Percentiles rank a stretch among this genome's conserved stretches.
These are phyloP conservation scores for Pseudomyrmex flavicornis DNA, from an alignment of 1,140 invertebrate species.

Conservation along the genomic window DNA sequence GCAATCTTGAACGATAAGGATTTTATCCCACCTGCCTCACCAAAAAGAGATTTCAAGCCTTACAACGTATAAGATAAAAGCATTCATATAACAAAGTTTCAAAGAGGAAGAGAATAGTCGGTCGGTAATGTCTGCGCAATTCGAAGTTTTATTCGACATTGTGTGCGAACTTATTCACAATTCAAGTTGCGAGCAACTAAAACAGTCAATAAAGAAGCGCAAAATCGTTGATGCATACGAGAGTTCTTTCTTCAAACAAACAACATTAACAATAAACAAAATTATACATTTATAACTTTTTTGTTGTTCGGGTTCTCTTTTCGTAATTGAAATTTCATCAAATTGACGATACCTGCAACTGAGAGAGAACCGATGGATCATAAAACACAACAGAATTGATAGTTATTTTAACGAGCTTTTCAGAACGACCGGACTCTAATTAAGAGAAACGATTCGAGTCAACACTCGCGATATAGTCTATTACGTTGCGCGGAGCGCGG, in stretches of 20 bases:
- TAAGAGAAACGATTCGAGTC: neutral
- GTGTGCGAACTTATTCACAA: neutral
- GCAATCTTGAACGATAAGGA: conserved; percentile 56
- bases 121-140: conserved; percentile 23
- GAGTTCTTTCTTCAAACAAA: too few relatives aligned
- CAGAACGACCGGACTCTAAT: neutral
- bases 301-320: neutral
- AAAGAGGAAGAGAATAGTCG: neutral
- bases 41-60: conserved; percentile 39
- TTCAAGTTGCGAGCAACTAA: conserved; percentile 1
- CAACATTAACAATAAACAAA: too few relatives aligned
- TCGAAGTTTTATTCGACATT: conserved; percentile 28
- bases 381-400: neutral
- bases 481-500: neutral
- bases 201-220: neutral
- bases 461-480: neutral
- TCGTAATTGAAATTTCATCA: conserved; percentile 1
- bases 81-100: conserved; percentile 48
- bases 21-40: conserved; percentile 41
- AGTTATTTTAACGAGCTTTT: neutral
- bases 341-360: neutral
- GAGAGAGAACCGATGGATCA: neutral
- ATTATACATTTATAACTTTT: too few relatives aligned
- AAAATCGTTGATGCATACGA: too few relatives aligned
- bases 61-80: conserved; percentile 46